Evolutionary conservation across 2,888 invertebrate species (phyloP).

Genomic region (Sinhomidia bicolor): DNA sequence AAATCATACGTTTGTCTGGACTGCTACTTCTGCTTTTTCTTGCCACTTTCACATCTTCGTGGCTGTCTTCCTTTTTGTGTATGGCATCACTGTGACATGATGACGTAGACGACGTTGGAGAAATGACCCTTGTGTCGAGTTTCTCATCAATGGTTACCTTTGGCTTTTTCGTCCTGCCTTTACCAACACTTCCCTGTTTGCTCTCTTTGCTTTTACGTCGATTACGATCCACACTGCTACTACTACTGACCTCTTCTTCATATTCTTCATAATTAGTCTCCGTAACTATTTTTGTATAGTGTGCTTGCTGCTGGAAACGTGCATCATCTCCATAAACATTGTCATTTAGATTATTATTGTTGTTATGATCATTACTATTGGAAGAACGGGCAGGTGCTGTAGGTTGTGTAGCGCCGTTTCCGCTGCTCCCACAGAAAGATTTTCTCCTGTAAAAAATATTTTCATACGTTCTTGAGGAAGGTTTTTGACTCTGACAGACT

Average conservation of each 20-base stretch:
- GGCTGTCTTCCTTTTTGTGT: not conserved
- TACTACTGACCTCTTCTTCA: not conserved
- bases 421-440: no score
- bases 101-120: no score
- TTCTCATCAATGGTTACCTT: not conserved
- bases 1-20: not conserved
- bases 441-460: no score
- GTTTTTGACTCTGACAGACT: no score
- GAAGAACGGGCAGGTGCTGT: no score
- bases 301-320: not conserved
- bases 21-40: not conserved
- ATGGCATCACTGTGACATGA: no score
- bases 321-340: not conserved
- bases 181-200: not conserved
- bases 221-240: no score
- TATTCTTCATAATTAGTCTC: conserved; percentile 45
- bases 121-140: not conserved
- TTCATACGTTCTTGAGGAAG: no score
- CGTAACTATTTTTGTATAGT: conserved; percentile 29
- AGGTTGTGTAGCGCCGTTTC: no score
- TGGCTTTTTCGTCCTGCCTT: not conserved
- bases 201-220: not conserved
- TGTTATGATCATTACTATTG: no score
- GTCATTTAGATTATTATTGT: not conserved
- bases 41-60: not conserved